Evolutionary conservation across 1,140 invertebrate genomes (phyloP), one percentile per base, ranked within the genome.

Genomic region (Drosophila rhopaloa): DNA sequence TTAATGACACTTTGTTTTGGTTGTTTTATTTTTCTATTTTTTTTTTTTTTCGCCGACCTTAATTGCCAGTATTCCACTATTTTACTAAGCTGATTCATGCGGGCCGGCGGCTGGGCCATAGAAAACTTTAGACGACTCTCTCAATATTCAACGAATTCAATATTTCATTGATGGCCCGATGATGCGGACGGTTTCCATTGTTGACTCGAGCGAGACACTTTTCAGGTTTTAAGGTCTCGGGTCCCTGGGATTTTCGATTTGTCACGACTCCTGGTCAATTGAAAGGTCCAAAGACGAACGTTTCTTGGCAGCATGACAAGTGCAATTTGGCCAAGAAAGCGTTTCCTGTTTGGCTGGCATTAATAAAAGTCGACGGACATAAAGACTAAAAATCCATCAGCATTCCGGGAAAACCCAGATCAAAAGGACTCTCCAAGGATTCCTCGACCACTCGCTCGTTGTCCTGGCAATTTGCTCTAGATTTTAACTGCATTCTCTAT

Each of bases 241-340:
- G 38, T 59, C 44, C 14, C 16, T 13, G 5, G 16, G 43, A 37
- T 24, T 66, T 66, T 66, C 27, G 24, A 70, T 70, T 70, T 70
- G 66, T 70, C 63, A 70, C 66, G 48, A 55, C 32, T 65, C 27
- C 43, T 65, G 62, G 58, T 54, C 63, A 32, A 57, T 63, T 65
- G 55, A 53, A 44, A 1, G 32, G 35, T 50, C 16, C 46, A 13
- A 29, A 4, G 4, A 5, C n/a, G 48, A 55, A 55, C 13, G 35
- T 14, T 55, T 60, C 55, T 63, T 51, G 57, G 62, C 70, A 79
- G 57, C 76, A 79, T 86, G 83, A 86, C 83, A 86, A 86, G 83
- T 86, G 79, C 59, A 86, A 86, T 88, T 88, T 73, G 60, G 9
- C 51, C 61, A 65, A 79, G 71, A 88, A 86, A 89, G 76, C 84